Percentiles rank a stretch among this genome's conserved stretches.
Evolutionary conservation across 2,888 invertebrate species (phyloP).

Genomic region (Caprella mutica): DNA sequence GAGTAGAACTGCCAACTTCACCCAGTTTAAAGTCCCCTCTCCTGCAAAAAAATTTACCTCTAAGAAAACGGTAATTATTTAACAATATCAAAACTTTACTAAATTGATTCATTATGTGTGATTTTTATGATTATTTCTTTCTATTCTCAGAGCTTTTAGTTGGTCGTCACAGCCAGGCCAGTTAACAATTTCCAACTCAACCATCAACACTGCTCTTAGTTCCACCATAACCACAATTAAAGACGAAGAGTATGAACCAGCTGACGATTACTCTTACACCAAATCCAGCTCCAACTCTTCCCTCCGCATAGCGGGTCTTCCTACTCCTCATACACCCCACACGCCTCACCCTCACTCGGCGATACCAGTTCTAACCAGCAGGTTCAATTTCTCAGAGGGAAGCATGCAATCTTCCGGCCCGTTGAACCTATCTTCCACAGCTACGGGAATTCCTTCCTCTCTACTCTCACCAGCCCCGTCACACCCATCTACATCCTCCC

Average conservation of each 20-base stretch:
- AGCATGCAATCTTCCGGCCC: background rate
- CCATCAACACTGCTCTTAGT: background rate
- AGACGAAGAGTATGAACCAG: constrained; percentile 7
- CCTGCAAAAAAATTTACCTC: constrained; percentile 31
- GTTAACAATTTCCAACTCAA: constrained; percentile 18
- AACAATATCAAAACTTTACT: background rate
- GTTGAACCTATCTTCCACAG: constrained; percentile 10
- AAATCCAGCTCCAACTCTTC: constrained; percentile 26
- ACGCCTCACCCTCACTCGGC: constrained; percentile 34
- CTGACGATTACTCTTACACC: constrained; percentile 19
- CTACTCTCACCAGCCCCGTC: constrained; percentile 33
- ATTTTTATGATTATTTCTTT: background rate
- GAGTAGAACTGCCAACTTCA: constrained; percentile 2
- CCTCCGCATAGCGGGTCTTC: constrained; percentile 27
- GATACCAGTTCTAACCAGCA: constrained; percentile 32
- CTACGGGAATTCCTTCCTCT: constrained; percentile 28
- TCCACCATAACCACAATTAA: constrained; percentile 2
- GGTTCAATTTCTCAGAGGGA: constrained; percentile 28
- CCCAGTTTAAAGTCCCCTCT: constrained; percentile 30
- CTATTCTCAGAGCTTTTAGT: constrained; percentile 27
- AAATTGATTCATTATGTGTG: background rate
- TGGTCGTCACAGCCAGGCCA: constrained; percentile 32
- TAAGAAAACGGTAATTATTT: constrained; percentile 29
- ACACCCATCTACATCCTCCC: constrained; percentile 32
- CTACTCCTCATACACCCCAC: constrained; percentile 33